Evolutionary conservation across 2,797 vertebrate genomes (phyloP).

Genomic region (Coregonus sp.): DNA sequence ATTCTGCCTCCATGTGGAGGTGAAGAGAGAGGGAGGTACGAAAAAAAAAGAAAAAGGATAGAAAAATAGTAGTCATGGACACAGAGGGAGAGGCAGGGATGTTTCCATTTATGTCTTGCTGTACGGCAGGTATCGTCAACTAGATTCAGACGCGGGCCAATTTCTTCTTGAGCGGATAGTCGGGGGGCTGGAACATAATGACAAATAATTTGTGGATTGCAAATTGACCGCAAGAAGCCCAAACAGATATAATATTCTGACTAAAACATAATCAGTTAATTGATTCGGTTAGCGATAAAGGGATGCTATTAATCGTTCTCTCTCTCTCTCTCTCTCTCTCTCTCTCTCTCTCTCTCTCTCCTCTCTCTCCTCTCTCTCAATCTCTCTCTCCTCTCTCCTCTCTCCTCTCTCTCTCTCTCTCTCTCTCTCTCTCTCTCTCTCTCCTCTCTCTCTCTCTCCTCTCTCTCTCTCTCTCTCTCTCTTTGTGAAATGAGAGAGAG

Average conservation of each 20-base stretch:
- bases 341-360: background rate
- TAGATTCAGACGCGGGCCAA: no score
- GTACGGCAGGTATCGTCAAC: background rate
- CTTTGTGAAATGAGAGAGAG: background rate
- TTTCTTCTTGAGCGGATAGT: no score
- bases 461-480: no score
- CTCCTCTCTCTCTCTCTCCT: no score
- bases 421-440: no score
- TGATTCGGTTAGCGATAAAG: background rate
- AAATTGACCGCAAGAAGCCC: no score
- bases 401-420: no score
- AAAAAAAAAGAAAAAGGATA: background rate
- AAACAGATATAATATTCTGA: no score
- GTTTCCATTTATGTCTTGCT: background rate
- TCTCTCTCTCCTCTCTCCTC: no score
- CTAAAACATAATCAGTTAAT: background rate
- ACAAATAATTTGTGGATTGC: no score
- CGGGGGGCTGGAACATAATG: no score
- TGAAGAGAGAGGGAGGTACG: background rate
- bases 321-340: background rate
- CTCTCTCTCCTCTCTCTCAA: no score
- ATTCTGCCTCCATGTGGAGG: background rate
- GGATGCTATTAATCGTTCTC: background rate
- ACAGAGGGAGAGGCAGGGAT: constrained; percentile 13
- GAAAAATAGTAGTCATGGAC: background rate